Conservation (phyloP, 2,113 vertebrate species). For the Cochlearius cochlearius region DNA sequence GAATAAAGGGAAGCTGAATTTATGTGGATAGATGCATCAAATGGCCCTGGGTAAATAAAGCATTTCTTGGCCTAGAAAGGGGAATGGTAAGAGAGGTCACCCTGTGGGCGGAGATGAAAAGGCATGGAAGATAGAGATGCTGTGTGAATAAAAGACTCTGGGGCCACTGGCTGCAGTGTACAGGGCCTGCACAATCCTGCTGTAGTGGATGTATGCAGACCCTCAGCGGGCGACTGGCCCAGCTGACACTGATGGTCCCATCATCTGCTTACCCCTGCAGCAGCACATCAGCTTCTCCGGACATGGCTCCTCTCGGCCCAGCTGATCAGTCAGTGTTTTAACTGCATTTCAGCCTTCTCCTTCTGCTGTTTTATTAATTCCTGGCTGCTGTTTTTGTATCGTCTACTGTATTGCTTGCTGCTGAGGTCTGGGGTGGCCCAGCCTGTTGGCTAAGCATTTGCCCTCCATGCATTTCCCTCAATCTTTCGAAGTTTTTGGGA, state of each 20-base stretch:
- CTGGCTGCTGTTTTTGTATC: neutral
- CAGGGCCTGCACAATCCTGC: neutral
- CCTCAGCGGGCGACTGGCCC: neutral
- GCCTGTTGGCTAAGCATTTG: neutral
- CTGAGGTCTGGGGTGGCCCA: neutral
- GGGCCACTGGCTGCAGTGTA: neutral
- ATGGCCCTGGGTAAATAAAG: neutral
- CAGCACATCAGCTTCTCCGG: neutral
- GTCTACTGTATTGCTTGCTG: neutral
- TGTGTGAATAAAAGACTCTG: neutral
- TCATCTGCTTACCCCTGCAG: neutral
- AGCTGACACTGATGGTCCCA: neutral
- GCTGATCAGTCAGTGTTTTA: neutral
- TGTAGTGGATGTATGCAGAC: rapidly evolving
- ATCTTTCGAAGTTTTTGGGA: neutral
- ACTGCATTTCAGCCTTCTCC: neutral
- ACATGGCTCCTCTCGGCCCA: neutral
- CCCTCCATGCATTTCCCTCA: neutral
- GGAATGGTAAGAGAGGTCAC: neutral
- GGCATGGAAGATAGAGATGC: rapidly evolving
- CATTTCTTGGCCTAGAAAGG: neutral
- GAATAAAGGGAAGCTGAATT: constrained; percentile 4
- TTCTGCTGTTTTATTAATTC: neutral
- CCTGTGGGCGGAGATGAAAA: neutral
- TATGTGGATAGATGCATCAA: neutral